A percentile compares a stretch with the other conserved stretches of the same genome.
Conservation (phyloP, 2,797 vertebrate species). For the Sebastiscus albofasciatus region DNA sequence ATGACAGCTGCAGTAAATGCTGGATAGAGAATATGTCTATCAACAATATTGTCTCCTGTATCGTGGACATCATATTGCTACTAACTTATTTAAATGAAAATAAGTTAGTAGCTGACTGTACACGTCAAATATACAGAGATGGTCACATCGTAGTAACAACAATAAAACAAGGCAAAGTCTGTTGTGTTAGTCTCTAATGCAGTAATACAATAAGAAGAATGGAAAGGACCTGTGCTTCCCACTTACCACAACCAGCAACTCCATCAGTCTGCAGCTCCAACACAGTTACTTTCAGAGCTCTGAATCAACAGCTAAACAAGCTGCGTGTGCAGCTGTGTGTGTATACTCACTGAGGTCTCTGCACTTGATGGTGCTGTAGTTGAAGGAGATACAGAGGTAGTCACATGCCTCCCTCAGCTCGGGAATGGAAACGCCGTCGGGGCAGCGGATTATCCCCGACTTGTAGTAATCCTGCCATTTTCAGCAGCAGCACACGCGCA, state of each 20-base stretch:
- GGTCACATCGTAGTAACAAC: too few species aligned
- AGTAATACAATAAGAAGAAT: too few species aligned
- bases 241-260: conserved; percentile 36
- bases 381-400: conserved; percentile 99
- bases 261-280: conserved; percentile 10
- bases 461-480: conserved; percentile 98
- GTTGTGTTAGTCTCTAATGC: too few species aligned
- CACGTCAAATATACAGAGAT: too few species aligned
- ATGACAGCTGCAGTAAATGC: neutral
- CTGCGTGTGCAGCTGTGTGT: neutral
- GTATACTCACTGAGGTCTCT: conserved; percentile 98
- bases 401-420: conserved; percentile 98
- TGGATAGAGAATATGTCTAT: too few species aligned
- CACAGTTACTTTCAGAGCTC: neutral
- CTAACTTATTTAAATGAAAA: neutral
- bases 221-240: neutral
- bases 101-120: too few species aligned
- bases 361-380: conserved; percentile 99
- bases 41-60: neutral
- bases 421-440: conserved; percentile 98
- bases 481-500: conserved; percentile 51
- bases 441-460: conserved; percentile 98
- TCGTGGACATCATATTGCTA: neutral
- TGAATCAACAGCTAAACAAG: neutral
- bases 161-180: too few species aligned